These are phyloP conservation scores for Xanthorhoe spadicearia DNA, from an alignment of 2,888 invertebrate species.

Conservation along the genomic window DNA sequence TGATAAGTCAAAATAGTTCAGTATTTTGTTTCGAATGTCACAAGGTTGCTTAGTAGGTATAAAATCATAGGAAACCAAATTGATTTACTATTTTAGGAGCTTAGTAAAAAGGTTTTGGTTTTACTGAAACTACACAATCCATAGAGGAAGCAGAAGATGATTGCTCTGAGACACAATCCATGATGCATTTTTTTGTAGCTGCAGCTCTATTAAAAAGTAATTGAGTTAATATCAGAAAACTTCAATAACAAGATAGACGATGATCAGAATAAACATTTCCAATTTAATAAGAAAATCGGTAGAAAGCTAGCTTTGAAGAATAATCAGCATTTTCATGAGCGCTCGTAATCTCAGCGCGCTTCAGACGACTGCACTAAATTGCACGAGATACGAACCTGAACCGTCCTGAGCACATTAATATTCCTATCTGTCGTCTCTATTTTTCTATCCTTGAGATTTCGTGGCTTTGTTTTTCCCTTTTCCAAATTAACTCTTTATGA, in stretches of 20 bases:
- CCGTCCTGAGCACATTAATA: constrained; percentile 6
- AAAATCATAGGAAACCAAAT: too few relatives aligned
- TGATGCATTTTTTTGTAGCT: too few relatives aligned
- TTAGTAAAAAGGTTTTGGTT: too few relatives aligned
- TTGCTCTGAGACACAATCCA: too few relatives aligned
- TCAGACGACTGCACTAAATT: constrained; percentile 37
- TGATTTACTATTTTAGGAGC: too few relatives aligned
- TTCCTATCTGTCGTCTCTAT: not conserved
- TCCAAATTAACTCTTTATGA: constrained; percentile 8
- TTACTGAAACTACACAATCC: too few relatives aligned
- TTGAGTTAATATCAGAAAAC: constrained; percentile 17
- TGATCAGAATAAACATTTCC: constrained; percentile 24
- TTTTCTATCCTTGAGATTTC: not conserved
- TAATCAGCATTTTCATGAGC: constrained; percentile 42
- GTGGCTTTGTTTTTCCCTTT: constrained; percentile 2
- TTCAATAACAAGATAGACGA: constrained; percentile 25
- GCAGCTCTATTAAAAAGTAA: not conserved
- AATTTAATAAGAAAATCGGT: constrained; percentile 29
- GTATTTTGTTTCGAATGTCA: constrained; percentile 23
- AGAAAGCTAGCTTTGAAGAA: constrained; percentile 30
- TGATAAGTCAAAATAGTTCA: constrained; percentile 32
- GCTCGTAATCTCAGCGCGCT: constrained; percentile 24
- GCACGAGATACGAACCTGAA: constrained; percentile 23
- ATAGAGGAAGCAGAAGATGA: too few relatives aligned
- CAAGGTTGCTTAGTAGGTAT: constrained; percentile 1